Base-by-base conservation (phyloP, 2,797 vertebrate species). In the Brachyalestes nurse region DNA sequence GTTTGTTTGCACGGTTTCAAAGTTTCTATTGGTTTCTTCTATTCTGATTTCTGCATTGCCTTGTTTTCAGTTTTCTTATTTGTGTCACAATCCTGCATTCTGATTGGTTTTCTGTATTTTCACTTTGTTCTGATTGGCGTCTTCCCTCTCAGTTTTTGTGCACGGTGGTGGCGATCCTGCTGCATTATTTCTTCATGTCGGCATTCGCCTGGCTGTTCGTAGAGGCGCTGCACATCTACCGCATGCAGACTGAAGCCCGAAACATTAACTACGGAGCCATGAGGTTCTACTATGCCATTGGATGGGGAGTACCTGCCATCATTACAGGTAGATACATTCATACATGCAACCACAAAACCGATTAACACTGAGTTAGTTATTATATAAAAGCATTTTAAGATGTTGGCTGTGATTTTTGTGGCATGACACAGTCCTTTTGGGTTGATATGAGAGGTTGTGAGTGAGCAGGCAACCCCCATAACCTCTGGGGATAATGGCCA, bases 161-260 rank as follows among this genome's bases (percentile, higher is more conserved):
- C 89, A 99, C 98, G 0, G 97, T 96, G 4, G 96, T 99, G 5
- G 98, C 98, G 84, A 98, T 99, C 91, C 92, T 99, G 77, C 94
- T 99, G 73, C 98, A 99, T 92, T 99, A 98, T 91, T 99, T 98
- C 94, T 99, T 98, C 94, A 97, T 99, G 94, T 95, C 96, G 78
- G 96, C 95, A 0, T 99, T 99, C 1, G 97, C 97, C 23, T 99
- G 98, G 98, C 95, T 99, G 87, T 97, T 99, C 0, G 97, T 99
- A 84, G 97, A 99, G 87, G 96, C 96, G 21, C 96, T 99, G 75
- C 98, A 99, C 84, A 96, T 99, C 90, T 99, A 99, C 93, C 96
- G 98, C 77, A 98, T 99, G 96, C 97, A 97, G 92, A 98, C 96
- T 0, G 98, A 99, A 91, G 96, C 94, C 0, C 95, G 97, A 77